These are phyloP conservation scores for Apogon talboti DNA, from an alignment of 2,797 vertebrate genomes.

Conservation along the genomic window DNA sequence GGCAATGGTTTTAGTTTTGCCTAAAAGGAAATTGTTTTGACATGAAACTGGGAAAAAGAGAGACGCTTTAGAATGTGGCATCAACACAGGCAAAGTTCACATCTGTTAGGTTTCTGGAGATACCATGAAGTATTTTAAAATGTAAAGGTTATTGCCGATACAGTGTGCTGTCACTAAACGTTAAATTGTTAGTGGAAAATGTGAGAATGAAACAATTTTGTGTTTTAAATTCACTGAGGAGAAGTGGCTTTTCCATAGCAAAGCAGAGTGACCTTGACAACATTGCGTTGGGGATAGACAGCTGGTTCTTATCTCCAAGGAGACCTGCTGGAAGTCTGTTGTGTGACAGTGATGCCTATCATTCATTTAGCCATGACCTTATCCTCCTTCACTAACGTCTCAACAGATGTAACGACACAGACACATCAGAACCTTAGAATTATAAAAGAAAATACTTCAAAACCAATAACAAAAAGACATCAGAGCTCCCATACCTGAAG, in stretches of 20 bases:
- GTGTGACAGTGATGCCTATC: conserved; percentile 72
- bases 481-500: too few relatives aligned
- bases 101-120: too few relatives aligned
- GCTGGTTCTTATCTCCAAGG: conserved; percentile 72
- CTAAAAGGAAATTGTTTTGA: not conserved
- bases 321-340: conserved; percentile 70
- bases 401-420: conserved; percentile 26
- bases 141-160: not conserved
- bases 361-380: conserved; percentile 69
- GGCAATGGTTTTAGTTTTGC: not conserved
- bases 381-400: conserved; percentile 54
- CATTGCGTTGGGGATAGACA: conserved; percentile 59
- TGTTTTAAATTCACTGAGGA: conserved; percentile 25
- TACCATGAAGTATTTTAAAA: too few relatives aligned
- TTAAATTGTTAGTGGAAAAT: not conserved
- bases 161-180: not conserved
- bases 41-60: not conserved
- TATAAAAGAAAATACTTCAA: conserved; percentile 5
- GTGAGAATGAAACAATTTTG: not conserved
- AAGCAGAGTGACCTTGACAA: conserved; percentile 69
- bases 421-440: not conserved
- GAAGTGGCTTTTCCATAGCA: conserved; percentile 23
- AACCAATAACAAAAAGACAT: not conserved
- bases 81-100: not conserved
- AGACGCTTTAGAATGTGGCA: not conserved